Percentiles rank a stretch among this genome's conserved stretches.
Evolutionary conservation across 2,113 vertebrate species (phyloP).

Genomic region (Struthidea cinerea): DNA sequence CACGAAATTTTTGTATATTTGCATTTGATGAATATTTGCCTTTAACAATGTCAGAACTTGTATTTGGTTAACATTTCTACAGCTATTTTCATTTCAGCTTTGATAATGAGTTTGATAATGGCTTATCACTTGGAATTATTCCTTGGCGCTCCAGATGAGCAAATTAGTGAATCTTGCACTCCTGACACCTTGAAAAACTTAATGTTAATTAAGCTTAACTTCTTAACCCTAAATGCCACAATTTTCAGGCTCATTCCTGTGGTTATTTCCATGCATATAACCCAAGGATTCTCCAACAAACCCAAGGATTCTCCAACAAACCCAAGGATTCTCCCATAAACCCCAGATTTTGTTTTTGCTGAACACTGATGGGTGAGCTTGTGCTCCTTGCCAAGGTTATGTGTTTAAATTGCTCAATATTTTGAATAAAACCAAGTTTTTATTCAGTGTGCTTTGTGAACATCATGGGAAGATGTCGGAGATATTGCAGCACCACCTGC

Average conservation of each 20-base stretch:
- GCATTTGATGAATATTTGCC: neutral
- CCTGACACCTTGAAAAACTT: neutral
- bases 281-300: neutral
- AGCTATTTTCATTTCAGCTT: neutral
- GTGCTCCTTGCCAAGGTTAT: neutral
- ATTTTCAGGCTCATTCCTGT: neutral
- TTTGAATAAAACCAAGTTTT: neutral
- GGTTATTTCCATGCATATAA: neutral
- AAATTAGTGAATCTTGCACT: neutral
- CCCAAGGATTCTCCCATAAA: neutral
- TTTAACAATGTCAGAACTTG: neutral
- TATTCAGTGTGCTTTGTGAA: neutral
- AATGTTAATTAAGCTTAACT: neutral
- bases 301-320: neutral
- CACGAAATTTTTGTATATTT: neutral
- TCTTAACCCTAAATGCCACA: neutral
- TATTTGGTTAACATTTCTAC: neutral
- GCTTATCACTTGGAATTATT: neutral
- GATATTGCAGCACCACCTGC: neutral
- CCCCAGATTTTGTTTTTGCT: neutral
- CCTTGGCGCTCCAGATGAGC: neutral
- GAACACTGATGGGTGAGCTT: neutral
- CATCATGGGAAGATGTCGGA: neutral
- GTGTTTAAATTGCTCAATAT: neutral
- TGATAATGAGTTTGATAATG: neutral